A percentile compares a stretch with the other conserved stretches of the same genome.
Conservation (phyloP, 1,140 invertebrate genomes). For the Drosophila obscura region DNA sequence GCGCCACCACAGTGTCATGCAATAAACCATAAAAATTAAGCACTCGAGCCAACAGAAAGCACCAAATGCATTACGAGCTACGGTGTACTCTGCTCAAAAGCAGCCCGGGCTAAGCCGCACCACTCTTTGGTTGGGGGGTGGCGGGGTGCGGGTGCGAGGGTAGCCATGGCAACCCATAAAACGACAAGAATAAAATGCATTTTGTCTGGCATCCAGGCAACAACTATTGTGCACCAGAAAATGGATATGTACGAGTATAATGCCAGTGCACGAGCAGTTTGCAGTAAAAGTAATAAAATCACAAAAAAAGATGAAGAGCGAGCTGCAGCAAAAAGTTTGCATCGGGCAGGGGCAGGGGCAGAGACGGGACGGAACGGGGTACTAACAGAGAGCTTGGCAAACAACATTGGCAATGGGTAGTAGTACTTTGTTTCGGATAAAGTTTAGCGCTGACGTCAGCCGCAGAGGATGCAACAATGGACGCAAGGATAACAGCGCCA, state of each 20-base stretch:
- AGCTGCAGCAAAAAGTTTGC: conserved; percentile 64
- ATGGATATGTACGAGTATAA: conserved; percentile 16
- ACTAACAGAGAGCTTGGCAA: conserved; percentile 37
- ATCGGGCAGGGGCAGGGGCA: conserved; percentile 10
- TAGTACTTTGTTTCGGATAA: conserved; percentile 53
- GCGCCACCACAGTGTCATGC: conserved; percentile 43
- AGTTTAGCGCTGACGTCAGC: conserved; percentile 54
- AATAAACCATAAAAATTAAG: conserved; percentile 77
- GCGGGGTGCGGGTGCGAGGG: background rate
- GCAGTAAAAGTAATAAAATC: conserved; percentile 74
- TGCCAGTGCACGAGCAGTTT: conserved; percentile 14
- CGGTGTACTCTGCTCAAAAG: conserved; percentile 31
- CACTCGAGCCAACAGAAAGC: conserved; percentile 49
- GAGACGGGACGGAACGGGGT: background rate
- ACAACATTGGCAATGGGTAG: conserved; percentile 58
- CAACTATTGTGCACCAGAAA: conserved; percentile 40
- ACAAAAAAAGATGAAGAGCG: conserved; percentile 69
- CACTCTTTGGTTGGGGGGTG: background rate
- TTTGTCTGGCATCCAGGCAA: conserved; percentile 44
- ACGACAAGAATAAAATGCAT: conserved; percentile 69
- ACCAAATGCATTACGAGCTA: conserved; percentile 60
- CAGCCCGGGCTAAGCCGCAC: conserved; percentile 41
- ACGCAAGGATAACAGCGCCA: conserved; percentile 26
- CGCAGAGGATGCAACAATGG: conserved; percentile 40
- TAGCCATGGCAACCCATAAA: conserved; percentile 40